Percentiles rank a stretch among this genome's conserved stretches.
These are phyloP conservation scores for Tetropium fuscum DNA, from an alignment of 2,888 invertebrate species.

Conservation along the genomic window DNA sequence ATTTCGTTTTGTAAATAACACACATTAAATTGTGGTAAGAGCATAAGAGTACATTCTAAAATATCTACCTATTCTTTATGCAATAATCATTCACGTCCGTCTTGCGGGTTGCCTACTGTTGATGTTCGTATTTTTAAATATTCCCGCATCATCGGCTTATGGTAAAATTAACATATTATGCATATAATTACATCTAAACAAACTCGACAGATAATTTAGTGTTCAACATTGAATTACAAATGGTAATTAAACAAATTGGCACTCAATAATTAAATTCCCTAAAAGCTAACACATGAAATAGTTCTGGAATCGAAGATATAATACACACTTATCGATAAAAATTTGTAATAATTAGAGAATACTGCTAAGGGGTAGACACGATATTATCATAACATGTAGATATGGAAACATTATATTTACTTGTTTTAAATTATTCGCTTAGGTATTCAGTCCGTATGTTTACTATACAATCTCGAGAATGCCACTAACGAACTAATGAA, in stretches of 20 bases:
- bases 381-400: slow-evolving; percentile 44
- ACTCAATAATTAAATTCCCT: slow-evolving; percentile 41
- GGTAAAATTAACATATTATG: slow-evolving; percentile 23
- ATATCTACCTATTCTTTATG: neutral
- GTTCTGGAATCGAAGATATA: slow-evolving; percentile 46
- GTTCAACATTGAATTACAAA: slow-evolving; percentile 11
- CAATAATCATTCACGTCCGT: neutral
- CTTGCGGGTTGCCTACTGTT: neutral
- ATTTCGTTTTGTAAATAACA: too few species aligned
- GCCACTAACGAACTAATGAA: slow-evolving; percentile 48
- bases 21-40: too few species aligned
- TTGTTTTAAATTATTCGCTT: slow-evolving; percentile 28
- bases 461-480: slow-evolving; percentile 32
- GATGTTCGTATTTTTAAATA: slow-evolving; percentile 6
- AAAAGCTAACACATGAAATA: slow-evolving; percentile 44
- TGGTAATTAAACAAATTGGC: slow-evolving; percentile 41
- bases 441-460: slow-evolving; percentile 35
- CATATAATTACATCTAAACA: slow-evolving; percentile 14
- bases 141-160: slow-evolving; percentile 12
- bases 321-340: slow-evolving; percentile 40
- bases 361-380: slow-evolving; percentile 35
- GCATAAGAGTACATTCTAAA: neutral
- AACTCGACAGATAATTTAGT: slow-evolving; percentile 7
- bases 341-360: slow-evolving; percentile 36
- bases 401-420: slow-evolving; percentile 40